Percentiles rank a stretch among this genome's conserved stretches.
Conservation (phyloP, 2,888 invertebrate species). For the Euphydryas editha region DNA sequence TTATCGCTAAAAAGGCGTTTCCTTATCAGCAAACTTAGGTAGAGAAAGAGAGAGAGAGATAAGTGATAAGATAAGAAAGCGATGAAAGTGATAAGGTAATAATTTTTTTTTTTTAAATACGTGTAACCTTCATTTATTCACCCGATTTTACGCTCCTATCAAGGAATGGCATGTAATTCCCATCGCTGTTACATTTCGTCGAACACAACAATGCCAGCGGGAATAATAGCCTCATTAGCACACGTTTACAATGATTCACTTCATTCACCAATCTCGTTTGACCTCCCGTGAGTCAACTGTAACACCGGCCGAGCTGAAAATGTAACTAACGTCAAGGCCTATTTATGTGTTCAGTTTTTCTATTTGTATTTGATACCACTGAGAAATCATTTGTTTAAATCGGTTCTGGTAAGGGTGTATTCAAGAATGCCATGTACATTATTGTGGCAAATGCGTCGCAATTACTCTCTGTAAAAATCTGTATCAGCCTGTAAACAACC, state of each 20-base stretch:
- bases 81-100: too few species aligned
- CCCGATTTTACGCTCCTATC: background rate
- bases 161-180: slow-evolving; percentile 28
- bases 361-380: background rate
- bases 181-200: slow-evolving; percentile 46
- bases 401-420: too few species aligned
- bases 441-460: too few species aligned
- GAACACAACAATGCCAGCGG: slow-evolving; percentile 52
- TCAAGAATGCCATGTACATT: too few species aligned
- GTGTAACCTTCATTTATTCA: background rate
- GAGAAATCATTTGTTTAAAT: too few species aligned
- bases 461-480: too few species aligned
- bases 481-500: too few species aligned
- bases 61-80: too few species aligned
- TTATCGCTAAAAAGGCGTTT: too few species aligned
- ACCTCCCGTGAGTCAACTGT: background rate
- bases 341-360: background rate
- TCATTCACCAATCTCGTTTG: slow-evolving; percentile 15
- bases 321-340: background rate
- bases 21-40: too few species aligned
- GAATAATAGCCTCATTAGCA: slow-evolving; percentile 56
- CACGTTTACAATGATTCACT: slow-evolving; percentile 58
- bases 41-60: too few species aligned
- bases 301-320: background rate
- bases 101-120: background rate